phyloP scores from a whole-genome alignment of 2,797 vertebrate species.

The Neosilurus mollespiculum region DNA sequence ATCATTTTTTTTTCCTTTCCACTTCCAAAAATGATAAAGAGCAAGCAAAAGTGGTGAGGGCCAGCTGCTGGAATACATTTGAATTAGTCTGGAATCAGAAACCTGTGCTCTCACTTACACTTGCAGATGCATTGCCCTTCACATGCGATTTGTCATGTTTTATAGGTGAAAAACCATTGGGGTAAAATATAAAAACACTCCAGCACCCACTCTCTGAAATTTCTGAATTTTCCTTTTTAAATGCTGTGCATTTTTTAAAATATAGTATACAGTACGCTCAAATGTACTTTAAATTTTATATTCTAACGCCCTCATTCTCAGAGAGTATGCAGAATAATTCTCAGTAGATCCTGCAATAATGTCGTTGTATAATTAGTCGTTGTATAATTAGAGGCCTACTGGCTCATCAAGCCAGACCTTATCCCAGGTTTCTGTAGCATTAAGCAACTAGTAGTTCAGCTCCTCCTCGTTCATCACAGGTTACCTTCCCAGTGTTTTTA shows the following conservation, averaged over 20 bases:
- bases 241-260: neutral
- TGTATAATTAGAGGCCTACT: too few species aligned
- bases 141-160: conserved; percentile 31
- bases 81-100: conserved; percentile 40
- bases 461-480: too few species aligned
- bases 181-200: neutral
- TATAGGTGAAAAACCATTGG: conserved; percentile 24
- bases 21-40: conserved; percentile 54
- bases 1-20: conserved; percentile 46
- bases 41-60: conserved; percentile 45
- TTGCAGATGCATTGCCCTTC: conserved; percentile 20
- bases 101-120: conserved; percentile 34
- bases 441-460: too few species aligned
- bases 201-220: neutral
- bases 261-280: neutral
- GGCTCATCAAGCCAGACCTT: too few species aligned
- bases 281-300: neutral
- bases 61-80: conserved; percentile 42
- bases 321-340: neutral
- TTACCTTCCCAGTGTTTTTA: too few species aligned
- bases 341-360: neutral
- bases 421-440: too few species aligned
- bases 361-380: too few species aligned
- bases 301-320: neutral
- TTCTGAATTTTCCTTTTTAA: neutral